Base-by-base conservation (phyloP, 2,797 vertebrate genomes). In the Myotis myotis region DNA sequence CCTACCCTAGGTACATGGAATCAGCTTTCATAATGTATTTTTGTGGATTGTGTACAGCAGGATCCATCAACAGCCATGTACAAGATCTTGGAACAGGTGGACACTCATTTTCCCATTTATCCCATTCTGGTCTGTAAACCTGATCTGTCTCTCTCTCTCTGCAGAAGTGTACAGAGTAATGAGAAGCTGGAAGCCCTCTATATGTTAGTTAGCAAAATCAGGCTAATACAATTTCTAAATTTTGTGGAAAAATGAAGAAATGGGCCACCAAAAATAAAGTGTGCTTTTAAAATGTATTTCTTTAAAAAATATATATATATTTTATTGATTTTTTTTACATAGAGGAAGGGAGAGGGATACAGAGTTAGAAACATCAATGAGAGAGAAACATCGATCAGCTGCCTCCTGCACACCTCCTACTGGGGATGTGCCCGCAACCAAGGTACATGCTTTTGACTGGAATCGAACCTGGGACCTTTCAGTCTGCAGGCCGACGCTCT, bases 211-310 rank as follows among this genome's bases (percentile, higher is more conserved):
- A 81, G 25, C 81, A 71, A 91, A 53, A 86, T 47, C 55, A 94
- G 49, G 12, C 47, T 28, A 16, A 22, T 75, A 30, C 2, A 15
- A 0, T 87, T 96, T 91, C 15, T 81, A 47, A 41, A 19, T 81
- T 81, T 81, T 53, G 6, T 83, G 66, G 53, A 28, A 76, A 16
- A 74, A 53, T 76, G 70, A 85, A 75, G 30, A 95, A 74, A 66
- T 57, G 10, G 20, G 2, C 36, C 15, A 79, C 28, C 62, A 86
- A 78, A 95, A 90, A 60, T 38, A 81, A 71, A 68, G 3, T 38
- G 9, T 72, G 13, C 8, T 38, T 95, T 90, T 80, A 74, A 44
- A 91, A 89, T 87, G 71, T 23, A 70, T 87, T 80, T 89, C 57
- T 55, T 72, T 13, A 47, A 47, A 47, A 47, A 47, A 47, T 47